Percentiles rank a stretch among this genome's conserved stretches.
Evolutionary conservation across 2,888 invertebrate genomes (phyloP).

Genomic region (Oxycera nigricornis): DNA sequence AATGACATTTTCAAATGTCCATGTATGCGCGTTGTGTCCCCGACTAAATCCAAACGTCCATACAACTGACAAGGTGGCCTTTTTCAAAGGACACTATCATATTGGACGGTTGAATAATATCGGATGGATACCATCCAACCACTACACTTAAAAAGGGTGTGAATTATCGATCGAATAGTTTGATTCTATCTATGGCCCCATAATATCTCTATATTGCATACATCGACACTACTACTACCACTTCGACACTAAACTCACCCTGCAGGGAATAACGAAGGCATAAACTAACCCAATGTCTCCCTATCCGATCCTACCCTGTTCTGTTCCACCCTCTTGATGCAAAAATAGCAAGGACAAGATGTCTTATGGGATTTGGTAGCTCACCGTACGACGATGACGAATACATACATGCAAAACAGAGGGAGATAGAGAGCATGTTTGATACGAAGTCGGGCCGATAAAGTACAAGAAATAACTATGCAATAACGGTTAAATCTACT

Average conservation of each 20-base stretch:
- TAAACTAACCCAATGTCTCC: not conserved
- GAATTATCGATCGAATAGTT: slow-evolving; percentile 46
- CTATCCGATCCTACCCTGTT: not conserved
- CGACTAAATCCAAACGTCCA: not conserved
- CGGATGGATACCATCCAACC: not conserved
- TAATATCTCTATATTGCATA: not conserved
- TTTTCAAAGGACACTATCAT: slow-evolving; percentile 21
- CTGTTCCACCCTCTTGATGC: not conserved
- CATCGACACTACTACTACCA: not conserved
- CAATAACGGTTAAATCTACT: too few species aligned
- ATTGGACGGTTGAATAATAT: not conserved
- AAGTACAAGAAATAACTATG: too few species aligned
- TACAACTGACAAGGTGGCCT: not conserved
- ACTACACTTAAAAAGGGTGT: slow-evolving; percentile 45
- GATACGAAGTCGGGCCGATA: too few species aligned
- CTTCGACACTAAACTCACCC: not conserved
- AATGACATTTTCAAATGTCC: not conserved
- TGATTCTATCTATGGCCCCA: not conserved
- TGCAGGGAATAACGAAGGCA: not conserved
- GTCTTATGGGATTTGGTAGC: too few species aligned
- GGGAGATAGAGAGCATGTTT: too few species aligned
- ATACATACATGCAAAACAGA: too few species aligned
- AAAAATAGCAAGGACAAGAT: slow-evolving; percentile 32
- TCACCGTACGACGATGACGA: not conserved
- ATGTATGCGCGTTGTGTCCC: not conserved